Conservation (phyloP, 2,797 vertebrate species). For the Discoglossus pictus region DNA sequence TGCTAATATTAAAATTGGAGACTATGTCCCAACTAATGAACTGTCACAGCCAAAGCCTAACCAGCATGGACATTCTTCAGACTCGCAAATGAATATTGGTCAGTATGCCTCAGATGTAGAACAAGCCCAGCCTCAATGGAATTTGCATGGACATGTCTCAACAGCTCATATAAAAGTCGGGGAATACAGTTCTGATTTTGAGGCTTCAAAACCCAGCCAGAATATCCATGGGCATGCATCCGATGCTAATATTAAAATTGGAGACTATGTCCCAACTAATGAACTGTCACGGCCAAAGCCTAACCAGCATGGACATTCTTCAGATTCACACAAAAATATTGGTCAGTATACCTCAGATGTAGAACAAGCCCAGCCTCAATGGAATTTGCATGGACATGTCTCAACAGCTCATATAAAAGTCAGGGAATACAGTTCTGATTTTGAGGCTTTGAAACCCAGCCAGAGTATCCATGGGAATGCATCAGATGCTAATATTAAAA, state of each 20-base stretch:
- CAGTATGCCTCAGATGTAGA: constrained; percentile 68
- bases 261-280: constrained; percentile 48
- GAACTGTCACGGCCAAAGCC: constrained; percentile 50
- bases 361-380: constrained; percentile 51
- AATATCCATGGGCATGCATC: constrained; percentile 61
- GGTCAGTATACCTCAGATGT: constrained; percentile 55
- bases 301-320: constrained; percentile 54
- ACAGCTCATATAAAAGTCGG: constrained; percentile 68
- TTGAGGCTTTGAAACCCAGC: constrained; percentile 51
- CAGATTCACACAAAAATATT: constrained; percentile 56
- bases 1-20: constrained; percentile 63
- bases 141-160: constrained; percentile 62
- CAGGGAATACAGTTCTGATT: constrained; percentile 60
- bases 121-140: constrained; percentile 61
- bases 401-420: constrained; percentile 64
- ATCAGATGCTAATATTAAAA: constrained; percentile 63
- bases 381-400: constrained; percentile 56
- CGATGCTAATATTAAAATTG: constrained; percentile 61
- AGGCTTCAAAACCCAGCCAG: constrained; percentile 32
- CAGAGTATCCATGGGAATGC: constrained; percentile 65
- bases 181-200: constrained; percentile 65
- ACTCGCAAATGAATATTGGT: constrained; percentile 70
- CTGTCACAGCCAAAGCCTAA: constrained; percentile 57
- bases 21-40: constrained; percentile 58
- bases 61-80: constrained; percentile 67